Evolutionary conservation across 2,888 invertebrate species (phyloP).

Genomic region (Ecliptopera silaceata): DNA sequence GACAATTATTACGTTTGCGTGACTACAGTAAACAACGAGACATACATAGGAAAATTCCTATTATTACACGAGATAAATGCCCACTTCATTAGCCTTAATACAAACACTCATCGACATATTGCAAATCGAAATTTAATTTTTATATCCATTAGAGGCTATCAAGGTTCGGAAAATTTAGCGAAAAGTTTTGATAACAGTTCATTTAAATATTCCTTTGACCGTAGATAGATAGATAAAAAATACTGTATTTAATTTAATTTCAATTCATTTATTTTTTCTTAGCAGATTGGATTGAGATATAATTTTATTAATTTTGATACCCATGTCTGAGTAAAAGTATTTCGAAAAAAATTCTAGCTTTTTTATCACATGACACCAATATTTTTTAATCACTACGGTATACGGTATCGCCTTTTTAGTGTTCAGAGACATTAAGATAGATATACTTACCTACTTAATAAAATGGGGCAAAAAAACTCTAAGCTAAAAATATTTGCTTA

Average conservation of each 20-base stretch:
- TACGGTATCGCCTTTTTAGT: too few relatives aligned
- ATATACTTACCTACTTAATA: too few relatives aligned
- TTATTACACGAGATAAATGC: conserved; percentile 61
- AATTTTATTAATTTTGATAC: too few relatives aligned
- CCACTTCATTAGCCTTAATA: conserved; percentile 65
- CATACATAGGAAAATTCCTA: conserved; percentile 77
- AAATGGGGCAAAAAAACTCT: too few relatives aligned
- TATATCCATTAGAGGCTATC: conserved; percentile 57
- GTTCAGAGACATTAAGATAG: too few relatives aligned
- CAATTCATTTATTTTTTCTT: too few relatives aligned
- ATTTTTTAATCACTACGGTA: too few relatives aligned
- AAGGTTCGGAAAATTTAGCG: conserved; percentile 75
- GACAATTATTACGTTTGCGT: conserved; percentile 54
- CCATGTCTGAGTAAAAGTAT: too few relatives aligned
- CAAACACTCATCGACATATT: conserved; percentile 50
- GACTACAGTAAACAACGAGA: conserved; percentile 49
- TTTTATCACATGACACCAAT: too few relatives aligned
- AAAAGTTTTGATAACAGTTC: conserved; percentile 46
- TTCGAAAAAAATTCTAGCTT: too few relatives aligned
- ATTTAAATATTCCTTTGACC: conserved; percentile 58
- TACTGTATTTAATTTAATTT: neutral
- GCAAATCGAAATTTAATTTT: conserved; percentile 71
- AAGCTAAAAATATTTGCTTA: neutral
- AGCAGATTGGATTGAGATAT: too few relatives aligned
- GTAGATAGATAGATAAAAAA: too few relatives aligned